Evolutionary conservation across 1,140 invertebrate genomes (phyloP), one percentile per base, ranked within the genome.

Genomic region (Onthophagus taurus): DNA sequence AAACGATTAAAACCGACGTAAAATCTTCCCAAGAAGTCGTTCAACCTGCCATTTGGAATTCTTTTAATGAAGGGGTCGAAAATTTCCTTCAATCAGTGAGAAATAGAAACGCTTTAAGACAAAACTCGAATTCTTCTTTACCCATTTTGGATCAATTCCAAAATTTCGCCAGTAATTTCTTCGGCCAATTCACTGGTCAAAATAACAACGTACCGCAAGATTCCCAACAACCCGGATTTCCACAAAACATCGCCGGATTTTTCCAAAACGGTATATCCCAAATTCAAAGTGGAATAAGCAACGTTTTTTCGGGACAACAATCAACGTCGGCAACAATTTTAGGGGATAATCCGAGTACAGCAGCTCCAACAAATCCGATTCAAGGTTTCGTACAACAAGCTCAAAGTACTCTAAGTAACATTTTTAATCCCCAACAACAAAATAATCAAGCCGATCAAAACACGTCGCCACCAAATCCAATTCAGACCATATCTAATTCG

Each of bases 31-130:
- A 49, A 8, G 18, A 23, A n/a, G n/a, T 24, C 21, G 9, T 51
- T 51, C 12, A 51, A 1, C 31, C 50, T 18, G 53, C 53, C 30
- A 21, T 36, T 24, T 57, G 55, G 55, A 45, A 50, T 8, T 42
- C 44, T 17, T 46, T 57, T 8, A 51, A 57, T 29, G 39, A 39
- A n/a, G 38, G 17, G 18, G 38, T 21, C 23, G 38, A 29, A 12
- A 41, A 41, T n/a, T 41, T 41, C n/a, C n/a, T 41, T 7, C 9
- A 29, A 17, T 7, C 11, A 26, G 29, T 41, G 24, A 26, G 29
- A 26, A 12, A 8, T 2, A 41, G 23, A 17, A 17, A 29, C 23
- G 12, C 21, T 2, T 19, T 41, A 16, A n/a, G 38, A 29, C 38
- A 41, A 26, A 26, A 26, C 6, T 26, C 23, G n/a, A 26, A 26